Percentiles rank a stretch among this genome's conserved stretches.
Conservation (phyloP, 2,888 invertebrate species). For the Morinoia aosen region DNA sequence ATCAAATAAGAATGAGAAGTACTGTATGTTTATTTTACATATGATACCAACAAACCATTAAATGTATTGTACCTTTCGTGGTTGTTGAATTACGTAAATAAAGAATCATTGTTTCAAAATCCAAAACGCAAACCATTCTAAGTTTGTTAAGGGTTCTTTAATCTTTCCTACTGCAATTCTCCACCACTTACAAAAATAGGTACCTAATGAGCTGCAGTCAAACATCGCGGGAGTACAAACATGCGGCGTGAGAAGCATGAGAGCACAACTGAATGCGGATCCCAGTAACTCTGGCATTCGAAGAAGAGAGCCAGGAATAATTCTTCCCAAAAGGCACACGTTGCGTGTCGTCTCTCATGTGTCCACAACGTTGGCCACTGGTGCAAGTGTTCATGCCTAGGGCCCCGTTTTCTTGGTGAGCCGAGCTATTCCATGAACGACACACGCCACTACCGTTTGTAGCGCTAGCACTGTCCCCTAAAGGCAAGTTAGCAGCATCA, state of each 20-base stretch:
- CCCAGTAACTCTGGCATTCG: not conserved
- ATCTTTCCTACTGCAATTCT: no score
- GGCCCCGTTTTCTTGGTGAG: not conserved
- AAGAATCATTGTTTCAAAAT: no score
- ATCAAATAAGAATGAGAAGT: no score
- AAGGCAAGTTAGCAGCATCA: not conserved
- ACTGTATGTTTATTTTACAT: no score
- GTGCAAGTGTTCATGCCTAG: not conserved
- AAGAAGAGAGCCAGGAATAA: not conserved
- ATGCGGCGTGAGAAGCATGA: slow-evolving; percentile 22
- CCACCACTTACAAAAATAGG: no score
- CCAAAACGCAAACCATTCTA: no score
- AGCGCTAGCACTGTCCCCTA: not conserved
- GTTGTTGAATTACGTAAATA: no score
- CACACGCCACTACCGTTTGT: not conserved
- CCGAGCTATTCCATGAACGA: not conserved
- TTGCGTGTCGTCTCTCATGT: not conserved
- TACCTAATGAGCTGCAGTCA: not conserved
- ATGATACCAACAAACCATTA: no score
- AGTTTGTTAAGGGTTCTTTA: no score
- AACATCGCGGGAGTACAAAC: not conserved
- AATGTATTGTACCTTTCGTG: no score
- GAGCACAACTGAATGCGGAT: not conserved
- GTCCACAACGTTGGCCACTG: not conserved
- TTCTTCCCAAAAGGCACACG: not conserved